Evolutionary conservation across 1,140 invertebrate genomes (phyloP), one percentile per base, ranked within the genome.

Genomic region (Lordiphosa mommai): DNA sequence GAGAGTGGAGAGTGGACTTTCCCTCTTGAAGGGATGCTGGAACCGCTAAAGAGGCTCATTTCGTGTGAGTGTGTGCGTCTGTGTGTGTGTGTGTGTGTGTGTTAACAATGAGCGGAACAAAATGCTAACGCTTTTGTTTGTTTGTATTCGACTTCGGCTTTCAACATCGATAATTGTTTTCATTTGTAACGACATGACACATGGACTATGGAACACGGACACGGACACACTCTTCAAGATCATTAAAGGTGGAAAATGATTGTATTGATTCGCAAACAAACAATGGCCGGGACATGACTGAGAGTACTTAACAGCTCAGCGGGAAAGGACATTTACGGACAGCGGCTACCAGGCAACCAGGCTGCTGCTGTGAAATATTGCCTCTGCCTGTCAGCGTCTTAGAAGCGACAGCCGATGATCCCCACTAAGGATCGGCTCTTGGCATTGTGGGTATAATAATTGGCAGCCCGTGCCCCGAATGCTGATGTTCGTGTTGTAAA

Each of bases 171-270:
- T 82, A 77, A 82, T 84, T 82, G 72, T 82, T 84, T 76, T 67
- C 53, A 84, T 82, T 82, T 80, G 76, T 82, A 80, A 56, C 77
- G 41, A 77, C 67, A 72, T 60, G 59, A 59, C 72, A 66, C 51
- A 57, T 40, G 59, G 44, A 46, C 60, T 47, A 57, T 40, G 59
- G 44, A 46, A 63, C 43, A n/a, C 32, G 37, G n/a, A 55, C 43
- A 53, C 46, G 58, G 52, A 66, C 27, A 56, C 53, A 59, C 65
- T 71, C 67, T 72, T 72, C 48, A 72, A 61, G 60, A 68, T 72
- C 63, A 67, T 58, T 69, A 72, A 72, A 61, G 76, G 63, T 77
- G 67, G 68, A 82, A 82, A 72, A 77, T 82, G 29, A 82, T 77
- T 84, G 67, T 69, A 77, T 84, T 77, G 72, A 84, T 65, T 58